Conservation (phyloP, 2,113 vertebrate genomes). For the Columba livia region DNA sequence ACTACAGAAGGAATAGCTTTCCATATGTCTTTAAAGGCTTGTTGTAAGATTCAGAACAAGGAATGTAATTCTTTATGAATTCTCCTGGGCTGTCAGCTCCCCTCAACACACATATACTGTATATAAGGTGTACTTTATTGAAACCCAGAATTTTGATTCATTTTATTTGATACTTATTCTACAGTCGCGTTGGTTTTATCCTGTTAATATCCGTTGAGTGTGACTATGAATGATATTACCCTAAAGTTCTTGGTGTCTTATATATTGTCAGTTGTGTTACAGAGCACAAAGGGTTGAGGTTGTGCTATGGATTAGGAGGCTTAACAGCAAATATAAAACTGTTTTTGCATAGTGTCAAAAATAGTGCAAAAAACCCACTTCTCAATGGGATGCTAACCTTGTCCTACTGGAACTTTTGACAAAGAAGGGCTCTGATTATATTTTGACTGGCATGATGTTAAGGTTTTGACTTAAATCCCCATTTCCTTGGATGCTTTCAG, state of each 20-base stretch:
- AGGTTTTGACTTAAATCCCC: neutral
- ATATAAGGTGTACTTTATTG: neutral
- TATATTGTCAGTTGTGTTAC: neutral
- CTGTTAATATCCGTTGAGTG: neutral
- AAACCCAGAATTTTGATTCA: neutral
- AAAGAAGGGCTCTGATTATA: neutral
- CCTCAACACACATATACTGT: fast-evolving
- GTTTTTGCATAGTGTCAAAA: neutral
- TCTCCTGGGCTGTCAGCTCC: neutral
- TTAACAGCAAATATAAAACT: neutral
- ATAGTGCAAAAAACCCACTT: neutral
- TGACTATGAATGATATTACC: neutral
- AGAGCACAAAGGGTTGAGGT: neutral
- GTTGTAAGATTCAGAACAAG: neutral
- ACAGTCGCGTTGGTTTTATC: neutral
- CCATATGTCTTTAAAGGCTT: neutral
- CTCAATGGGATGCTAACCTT: neutral
- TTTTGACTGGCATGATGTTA: neutral
- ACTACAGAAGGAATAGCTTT: neutral
- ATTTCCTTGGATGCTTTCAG: neutral
- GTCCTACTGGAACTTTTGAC: neutral
- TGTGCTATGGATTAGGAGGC: neutral
- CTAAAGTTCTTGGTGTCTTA: neutral
- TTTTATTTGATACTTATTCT: neutral
- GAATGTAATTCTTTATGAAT: neutral